A percentile compares a stretch with the other conserved stretches of the same genome.
Evolutionary conservation across 2,113 vertebrate genomes (phyloP).

Genomic region (Cephalopholis sonnerati): DNA sequence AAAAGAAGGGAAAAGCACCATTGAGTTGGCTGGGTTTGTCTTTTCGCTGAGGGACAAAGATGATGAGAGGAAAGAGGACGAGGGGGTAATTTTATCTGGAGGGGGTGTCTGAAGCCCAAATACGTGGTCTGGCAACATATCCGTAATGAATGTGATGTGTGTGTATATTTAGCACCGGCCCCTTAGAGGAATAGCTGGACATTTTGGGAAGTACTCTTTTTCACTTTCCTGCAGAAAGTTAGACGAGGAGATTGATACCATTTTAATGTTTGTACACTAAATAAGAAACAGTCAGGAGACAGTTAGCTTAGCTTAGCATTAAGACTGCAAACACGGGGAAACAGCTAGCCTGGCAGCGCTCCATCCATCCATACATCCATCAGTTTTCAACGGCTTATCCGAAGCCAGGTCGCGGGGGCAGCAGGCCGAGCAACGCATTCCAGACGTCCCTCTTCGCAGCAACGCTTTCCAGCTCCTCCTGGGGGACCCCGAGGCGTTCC

Average conservation of each 20-base stretch:
- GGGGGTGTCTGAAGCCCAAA: constrained; percentile 75
- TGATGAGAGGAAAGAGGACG: constrained; percentile 33
- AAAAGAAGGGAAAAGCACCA: constrained; percentile 65
- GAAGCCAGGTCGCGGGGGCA: too few species aligned
- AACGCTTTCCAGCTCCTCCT: too few species aligned
- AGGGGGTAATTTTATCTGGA: constrained; percentile 75
- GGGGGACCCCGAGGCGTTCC: too few species aligned
- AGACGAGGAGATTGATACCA: too few species aligned
- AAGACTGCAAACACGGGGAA: too few species aligned
- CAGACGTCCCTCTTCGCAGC: too few species aligned
- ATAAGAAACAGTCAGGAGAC: not conserved
- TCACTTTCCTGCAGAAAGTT: not conserved
- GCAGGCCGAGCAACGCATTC: too few species aligned
- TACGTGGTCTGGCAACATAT: constrained; percentile 50
- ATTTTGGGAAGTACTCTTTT: not conserved
- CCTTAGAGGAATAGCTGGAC: constrained; percentile 21
- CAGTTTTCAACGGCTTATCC: too few species aligned
- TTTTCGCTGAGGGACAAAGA: constrained; percentile 16
- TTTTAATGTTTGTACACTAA: not conserved
- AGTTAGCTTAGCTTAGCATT: constrained; percentile 16
- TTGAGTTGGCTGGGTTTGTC: constrained; percentile 33
- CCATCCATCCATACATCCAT: too few species aligned
- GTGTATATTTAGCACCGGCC: constrained; percentile 39
- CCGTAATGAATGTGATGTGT: not conserved
- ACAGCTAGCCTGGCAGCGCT: too few species aligned